Conservation (phyloP, 2,113 vertebrate species). For the Malaclemys terrapin region DNA sequence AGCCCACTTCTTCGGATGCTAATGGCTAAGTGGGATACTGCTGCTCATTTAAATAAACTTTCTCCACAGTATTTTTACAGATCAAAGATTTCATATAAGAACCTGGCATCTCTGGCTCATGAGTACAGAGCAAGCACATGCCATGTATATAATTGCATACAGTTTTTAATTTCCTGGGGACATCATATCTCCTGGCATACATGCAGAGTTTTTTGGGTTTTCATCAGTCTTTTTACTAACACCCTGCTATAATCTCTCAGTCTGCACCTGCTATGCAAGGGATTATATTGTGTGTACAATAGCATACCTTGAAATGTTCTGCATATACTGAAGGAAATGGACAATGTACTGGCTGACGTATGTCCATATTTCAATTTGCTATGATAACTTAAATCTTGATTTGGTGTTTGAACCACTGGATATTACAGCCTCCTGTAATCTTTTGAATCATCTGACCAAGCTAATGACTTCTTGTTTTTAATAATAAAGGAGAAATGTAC, state of each 20-base stretch:
- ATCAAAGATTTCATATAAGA: not conserved
- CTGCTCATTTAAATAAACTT: not conserved
- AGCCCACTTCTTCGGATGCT: too few species aligned
- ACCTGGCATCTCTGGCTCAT: not conserved
- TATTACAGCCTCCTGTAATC: not conserved
- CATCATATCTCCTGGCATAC: not conserved
- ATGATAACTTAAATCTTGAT: not conserved
- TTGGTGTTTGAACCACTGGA: not conserved
- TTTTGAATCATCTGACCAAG: not conserved
- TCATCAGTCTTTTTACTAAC: not conserved
- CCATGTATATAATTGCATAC: not conserved
- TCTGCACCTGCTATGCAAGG: not conserved
- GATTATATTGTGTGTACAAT: not conserved
- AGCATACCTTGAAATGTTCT: not conserved
- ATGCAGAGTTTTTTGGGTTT: not conserved
- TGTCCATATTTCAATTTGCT: not conserved
- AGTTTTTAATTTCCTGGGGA: not conserved
- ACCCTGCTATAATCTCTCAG: not conserved
- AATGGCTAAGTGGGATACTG: rapidly evolving
- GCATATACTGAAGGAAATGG: too few species aligned
- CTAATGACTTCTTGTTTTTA: not conserved
- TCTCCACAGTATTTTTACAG: not conserved
- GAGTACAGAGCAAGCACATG: not conserved
- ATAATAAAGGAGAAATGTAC: not conserved
- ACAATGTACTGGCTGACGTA: not conserved